A percentile compares a stretch with the other conserved stretches of the same genome.
These are phyloP conservation scores for Heterotis niloticus DNA, from an alignment of 2,113 vertebrate species.

Conservation along the genomic window DNA sequence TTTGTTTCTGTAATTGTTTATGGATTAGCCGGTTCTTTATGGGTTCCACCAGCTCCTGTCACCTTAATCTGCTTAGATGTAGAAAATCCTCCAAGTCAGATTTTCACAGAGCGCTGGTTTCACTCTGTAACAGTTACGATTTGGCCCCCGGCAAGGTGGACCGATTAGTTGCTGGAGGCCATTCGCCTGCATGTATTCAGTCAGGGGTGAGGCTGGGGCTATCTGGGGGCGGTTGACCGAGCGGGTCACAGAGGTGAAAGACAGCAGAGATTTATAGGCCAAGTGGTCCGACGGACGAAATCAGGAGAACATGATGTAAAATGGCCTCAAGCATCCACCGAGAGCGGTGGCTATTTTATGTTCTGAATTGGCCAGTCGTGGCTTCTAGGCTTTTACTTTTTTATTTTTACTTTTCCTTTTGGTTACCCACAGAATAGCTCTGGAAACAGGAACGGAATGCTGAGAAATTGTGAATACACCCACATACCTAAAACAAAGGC, in stretches of 20 bases:
- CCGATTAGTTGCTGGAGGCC: slow-evolving; percentile 59
- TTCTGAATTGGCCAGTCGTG: no score
- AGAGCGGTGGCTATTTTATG: background rate
- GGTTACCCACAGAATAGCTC: no score
- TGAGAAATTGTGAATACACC: no score
- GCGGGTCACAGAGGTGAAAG: background rate
- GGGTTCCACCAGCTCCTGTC: slow-evolving; percentile 71
- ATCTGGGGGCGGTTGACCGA: background rate
- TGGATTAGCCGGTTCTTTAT: slow-evolving; percentile 59
- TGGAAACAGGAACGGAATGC: no score
- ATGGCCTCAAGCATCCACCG: background rate
- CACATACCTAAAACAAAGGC: no score
- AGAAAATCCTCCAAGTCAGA: slow-evolving; percentile 67
- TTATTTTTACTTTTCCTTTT: no score
- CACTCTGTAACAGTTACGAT: slow-evolving; percentile 77
- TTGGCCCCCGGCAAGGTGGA: slow-evolving; percentile 52
- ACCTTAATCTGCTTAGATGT: slow-evolving; percentile 70
- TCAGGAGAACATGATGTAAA: background rate
- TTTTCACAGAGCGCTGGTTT: slow-evolving; percentile 66
- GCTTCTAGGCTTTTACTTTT: no score
- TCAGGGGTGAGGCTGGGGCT: slow-evolving; percentile 22
- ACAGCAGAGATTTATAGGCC: background rate
- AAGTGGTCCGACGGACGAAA: background rate
- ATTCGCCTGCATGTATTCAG: slow-evolving; percentile 51
- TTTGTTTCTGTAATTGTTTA: slow-evolving; percentile 40